Evolutionary conservation across 2,797 vertebrate genomes (phyloP).

Genomic region (Crocidura indochinensis): DNA sequence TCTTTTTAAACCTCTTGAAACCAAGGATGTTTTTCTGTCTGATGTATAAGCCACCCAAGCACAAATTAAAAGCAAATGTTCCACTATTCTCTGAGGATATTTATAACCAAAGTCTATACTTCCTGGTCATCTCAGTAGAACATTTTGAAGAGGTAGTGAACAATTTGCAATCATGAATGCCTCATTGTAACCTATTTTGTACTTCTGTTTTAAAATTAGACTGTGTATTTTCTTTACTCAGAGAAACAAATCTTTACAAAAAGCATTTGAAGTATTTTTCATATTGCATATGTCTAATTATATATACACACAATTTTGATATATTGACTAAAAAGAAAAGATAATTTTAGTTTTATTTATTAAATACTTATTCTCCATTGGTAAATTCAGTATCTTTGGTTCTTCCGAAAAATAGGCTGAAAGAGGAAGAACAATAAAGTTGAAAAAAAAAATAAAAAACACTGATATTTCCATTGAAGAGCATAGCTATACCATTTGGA

Average conservation of each 20-base stretch:
- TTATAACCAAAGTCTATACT: conserved; percentile 64
- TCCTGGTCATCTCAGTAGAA: conserved; percentile 52
- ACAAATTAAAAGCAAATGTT: conserved; percentile 80
- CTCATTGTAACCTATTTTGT: conserved; percentile 34
- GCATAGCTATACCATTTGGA: not conserved
- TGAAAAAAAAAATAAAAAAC: conserved; percentile 43
- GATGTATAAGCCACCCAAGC: conserved; percentile 71
- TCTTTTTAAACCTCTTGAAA: conserved; percentile 74
- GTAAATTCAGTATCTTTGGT: not conserved
- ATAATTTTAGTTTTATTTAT: not conserved
- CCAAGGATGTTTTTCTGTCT: conserved; percentile 73
- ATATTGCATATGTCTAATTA: conserved; percentile 28
- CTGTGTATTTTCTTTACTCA: conserved; percentile 68
- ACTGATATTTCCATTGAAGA: conserved; percentile 1
- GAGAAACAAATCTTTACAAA: conserved; percentile 66
- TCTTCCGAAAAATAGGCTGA: conserved; percentile 23
- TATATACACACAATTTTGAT: not conserved
- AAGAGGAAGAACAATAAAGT: not conserved
- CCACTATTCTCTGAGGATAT: conserved; percentile 54
- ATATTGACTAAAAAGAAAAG: conserved; percentile 33
- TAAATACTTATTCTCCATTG: not conserved
- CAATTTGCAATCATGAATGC: conserved; percentile 44
- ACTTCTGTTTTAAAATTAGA: conserved; percentile 71
- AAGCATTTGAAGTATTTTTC: conserved; percentile 64
- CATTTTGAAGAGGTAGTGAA: conserved; percentile 34